These are phyloP conservation scores for Philypnodon macrostomus DNA, from an alignment of 2,797 vertebrate species.

Conservation along the genomic window DNA sequence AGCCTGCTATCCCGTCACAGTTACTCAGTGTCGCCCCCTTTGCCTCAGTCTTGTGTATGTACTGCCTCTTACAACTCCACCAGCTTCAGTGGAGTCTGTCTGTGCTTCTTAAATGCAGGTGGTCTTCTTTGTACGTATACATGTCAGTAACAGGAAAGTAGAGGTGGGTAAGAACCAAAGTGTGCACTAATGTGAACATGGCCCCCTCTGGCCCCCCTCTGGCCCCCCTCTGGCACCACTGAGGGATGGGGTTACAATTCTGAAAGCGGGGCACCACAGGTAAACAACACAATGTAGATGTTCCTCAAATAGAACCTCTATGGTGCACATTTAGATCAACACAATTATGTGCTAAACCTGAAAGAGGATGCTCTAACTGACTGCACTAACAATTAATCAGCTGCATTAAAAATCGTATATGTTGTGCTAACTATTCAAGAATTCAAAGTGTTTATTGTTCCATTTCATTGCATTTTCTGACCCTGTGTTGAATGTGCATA, in stretches of 20 bases:
- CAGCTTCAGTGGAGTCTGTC: background rate
- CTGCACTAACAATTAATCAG: too few relatives aligned
- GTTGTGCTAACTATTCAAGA: too few relatives aligned
- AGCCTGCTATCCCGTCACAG: background rate
- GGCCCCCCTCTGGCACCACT: constrained; percentile 32
- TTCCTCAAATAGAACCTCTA: too few relatives aligned
- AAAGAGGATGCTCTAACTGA: too few relatives aligned
- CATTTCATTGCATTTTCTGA: too few relatives aligned
- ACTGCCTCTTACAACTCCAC: constrained; percentile 28
- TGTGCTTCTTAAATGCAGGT: constrained; percentile 52
- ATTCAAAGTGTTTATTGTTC: too few relatives aligned
- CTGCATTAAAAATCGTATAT: too few relatives aligned
- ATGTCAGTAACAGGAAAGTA: constrained; percentile 70
- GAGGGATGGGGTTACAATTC: background rate
- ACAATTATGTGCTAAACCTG: too few relatives aligned
- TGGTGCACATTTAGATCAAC: too few relatives aligned
- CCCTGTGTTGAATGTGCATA: too few relatives aligned
- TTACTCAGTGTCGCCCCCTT: constrained; percentile 70
- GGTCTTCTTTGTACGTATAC: constrained; percentile 65
- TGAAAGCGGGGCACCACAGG: background rate
- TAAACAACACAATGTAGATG: too few relatives aligned
- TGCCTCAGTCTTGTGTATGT: constrained; percentile 31
- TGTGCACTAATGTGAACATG: constrained; percentile 71
- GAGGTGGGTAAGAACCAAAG: constrained; percentile 64
- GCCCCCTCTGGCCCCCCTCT: constrained; percentile 39